Base-by-base conservation (phyloP, 2,797 vertebrate species). In the Paramormyrops hopkinsi region DNA sequence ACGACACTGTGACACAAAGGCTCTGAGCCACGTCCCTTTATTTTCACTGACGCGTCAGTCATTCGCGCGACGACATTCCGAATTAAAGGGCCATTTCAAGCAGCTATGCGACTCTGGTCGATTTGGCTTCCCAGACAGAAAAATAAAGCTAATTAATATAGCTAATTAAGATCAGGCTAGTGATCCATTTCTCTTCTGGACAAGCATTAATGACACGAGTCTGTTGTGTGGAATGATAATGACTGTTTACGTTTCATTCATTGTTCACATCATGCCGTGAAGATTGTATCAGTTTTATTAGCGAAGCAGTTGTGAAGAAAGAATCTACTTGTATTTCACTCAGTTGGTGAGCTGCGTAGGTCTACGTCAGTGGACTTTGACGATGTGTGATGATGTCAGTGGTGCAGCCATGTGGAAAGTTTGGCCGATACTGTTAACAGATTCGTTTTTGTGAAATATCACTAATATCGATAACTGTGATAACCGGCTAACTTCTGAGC, bases 21-120 rank as follows among this genome's bases (percentile, higher is more conserved):
- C 94, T 93, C 92, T 91, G 89, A 94, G 92, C 93, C 41, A 84
- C 90, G 92, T 88, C 90, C 93, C 94, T 95, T 95, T 86, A 86
- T 89, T 89, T 87, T 73, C 51, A 76, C 85, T 7, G 94, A 95
- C 94, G 94, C 93, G 92, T 90, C 92, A 95, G 95, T 96, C 93
- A 95, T 96, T 94, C 93, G 92, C 83, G 65, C 17, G 91, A 87
- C 95, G 95, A 95, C 95, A 95, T 95, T 96, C 95, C 17, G 94
- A 94, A 93, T 93, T 94, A 94, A 95, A 94, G 89, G 93, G 93
- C 94, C 93, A 94, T 37, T 48, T 89, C 85, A 37, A 14, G 69
- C 88, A 83, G 90, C 91, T 51, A 9, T 46, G 3, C 53, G 82
- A 91, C 0, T 86, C 54, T 86, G 83, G 89, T 25, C 54, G 53